Percentiles rank a stretch among this genome's conserved stretches.
phyloP scores from a whole-genome alignment of 2,888 invertebrate species.

The Cepaea hortensis region DNA sequence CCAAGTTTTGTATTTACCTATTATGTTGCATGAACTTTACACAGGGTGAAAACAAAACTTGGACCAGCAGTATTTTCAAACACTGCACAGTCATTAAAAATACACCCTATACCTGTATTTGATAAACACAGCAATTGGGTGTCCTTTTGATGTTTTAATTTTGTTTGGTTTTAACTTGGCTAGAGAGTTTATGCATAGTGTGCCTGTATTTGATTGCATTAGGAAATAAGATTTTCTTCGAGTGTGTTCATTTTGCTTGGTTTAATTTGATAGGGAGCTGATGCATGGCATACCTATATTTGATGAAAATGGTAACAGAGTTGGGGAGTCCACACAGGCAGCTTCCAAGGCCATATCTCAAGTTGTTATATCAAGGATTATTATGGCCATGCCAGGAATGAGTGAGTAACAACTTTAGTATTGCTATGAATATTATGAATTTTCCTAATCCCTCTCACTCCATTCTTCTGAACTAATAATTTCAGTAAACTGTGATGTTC shows the following conservation, averaged over 20 bases:
- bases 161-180: too few species aligned
- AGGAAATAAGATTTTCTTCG: not conserved
- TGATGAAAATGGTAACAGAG: conserved; percentile 84
- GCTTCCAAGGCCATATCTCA: conserved; percentile 90
- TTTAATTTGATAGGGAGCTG: conserved; percentile 82
- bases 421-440: too few species aligned
- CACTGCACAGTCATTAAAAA: too few species aligned
- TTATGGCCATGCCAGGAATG: conserved; percentile 97
- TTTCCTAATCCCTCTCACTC: not conserved
- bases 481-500: not conserved
- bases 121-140: too few species aligned
- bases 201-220: not conserved
- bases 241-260: too few species aligned
- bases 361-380: conserved; percentile 90
- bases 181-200: too few species aligned
- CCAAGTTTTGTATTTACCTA: too few species aligned
- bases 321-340: conserved; percentile 82
- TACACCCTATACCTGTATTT: too few species aligned
- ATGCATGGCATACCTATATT: conserved; percentile 88
- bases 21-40: too few species aligned
- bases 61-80: too few species aligned
- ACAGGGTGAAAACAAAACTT: too few species aligned
- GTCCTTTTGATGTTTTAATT: too few species aligned
- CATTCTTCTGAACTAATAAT: not conserved
- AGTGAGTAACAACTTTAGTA: conserved; percentile 79